Evolutionary conservation across 2,797 vertebrate species (phyloP), one percentile per base, ranked within the genome.

Genomic region (Chiroxiphia lanceolata): DNA sequence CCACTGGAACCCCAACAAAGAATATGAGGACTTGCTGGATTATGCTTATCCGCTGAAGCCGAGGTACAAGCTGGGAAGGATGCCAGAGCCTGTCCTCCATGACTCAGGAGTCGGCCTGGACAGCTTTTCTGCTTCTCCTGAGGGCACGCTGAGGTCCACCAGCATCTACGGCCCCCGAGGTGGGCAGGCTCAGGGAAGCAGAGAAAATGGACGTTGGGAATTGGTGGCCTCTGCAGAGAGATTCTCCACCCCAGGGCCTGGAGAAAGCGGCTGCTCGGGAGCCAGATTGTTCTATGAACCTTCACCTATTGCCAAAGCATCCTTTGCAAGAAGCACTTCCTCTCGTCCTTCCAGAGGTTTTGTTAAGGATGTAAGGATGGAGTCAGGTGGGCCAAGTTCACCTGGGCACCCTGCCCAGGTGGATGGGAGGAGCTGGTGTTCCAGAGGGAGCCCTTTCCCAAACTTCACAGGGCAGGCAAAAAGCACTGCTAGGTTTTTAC

Each of bases 101-200:
- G 99, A 99, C 97, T 99, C 99, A 0, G 99, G 99, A 21, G 97
- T 99, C 74, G 99, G 98, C 63, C 91, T 99, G 70, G 99, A 99
- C 77, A 98, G 97, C 77, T 97, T 97, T 63, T 97, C 98, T 40
- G 1, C 94, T 65, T 98, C 98, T 26, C 97, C 97, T 1, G 97
- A 96, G 36, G 97, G 96, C 29, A 96, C 96, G 1, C 64, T 86
- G 6, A 96, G 94, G 34, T 98, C 97, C 50, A 29, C 83, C 83
- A 98, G 94, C 76, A 63, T 97, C 50, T 96, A 97, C 0, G 63
- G 90, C 59, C 51, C 51, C 29, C 89, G 93, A 72, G 94, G 97
- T 45, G 77, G 94, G 18, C 95, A 94, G 54, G 76, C 89, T 44
- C 16, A 4, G 29, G 91, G 85, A 54, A 83, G 36, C 4, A 13